phyloP scores from a whole-genome alignment of 2,888 invertebrate genomes.

The Penaeus monodon region DNA sequence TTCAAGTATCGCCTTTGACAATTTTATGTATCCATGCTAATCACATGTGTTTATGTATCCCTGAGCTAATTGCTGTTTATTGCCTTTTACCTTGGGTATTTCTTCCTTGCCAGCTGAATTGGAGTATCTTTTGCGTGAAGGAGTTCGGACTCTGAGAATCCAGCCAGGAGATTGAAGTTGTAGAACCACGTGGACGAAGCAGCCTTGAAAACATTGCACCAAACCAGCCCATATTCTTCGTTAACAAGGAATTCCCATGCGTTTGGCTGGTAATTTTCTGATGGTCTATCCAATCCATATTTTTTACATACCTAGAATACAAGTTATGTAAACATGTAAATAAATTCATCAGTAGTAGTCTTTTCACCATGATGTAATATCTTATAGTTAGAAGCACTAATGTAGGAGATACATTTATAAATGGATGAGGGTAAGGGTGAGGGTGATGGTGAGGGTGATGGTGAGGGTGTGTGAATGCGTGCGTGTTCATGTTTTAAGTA shows the following conservation, averaged over 20 bases:
- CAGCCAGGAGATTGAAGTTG: slow-evolving; percentile 63
- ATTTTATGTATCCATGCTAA: too few species aligned
- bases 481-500: too few species aligned
- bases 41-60: too few species aligned
- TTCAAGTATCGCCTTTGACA: too few species aligned
- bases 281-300: slow-evolving; percentile 41
- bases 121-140: slow-evolving; percentile 61
- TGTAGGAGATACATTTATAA: not conserved
- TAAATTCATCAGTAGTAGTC: not conserved
- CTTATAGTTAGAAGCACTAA: not conserved
- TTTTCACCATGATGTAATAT: not conserved
- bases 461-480: not conserved
- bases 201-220: slow-evolving; percentile 64
- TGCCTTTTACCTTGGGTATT: slow-evolving; percentile 51
- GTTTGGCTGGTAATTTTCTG: slow-evolving; percentile 51
- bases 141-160: slow-evolving; percentile 53
- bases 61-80: too few species aligned
- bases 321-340: not conserved
- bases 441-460: not conserved
- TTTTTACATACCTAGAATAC: slow-evolving; percentile 51
- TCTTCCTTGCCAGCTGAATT: slow-evolving; percentile 54
- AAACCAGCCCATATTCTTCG: slow-evolving; percentile 44
- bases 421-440: too few species aligned
- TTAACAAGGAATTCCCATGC: slow-evolving; percentile 64
- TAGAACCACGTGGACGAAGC: slow-evolving; percentile 65